Conservation (phyloP, 1,140 invertebrate species). For the Procambarus clarkii region DNA sequence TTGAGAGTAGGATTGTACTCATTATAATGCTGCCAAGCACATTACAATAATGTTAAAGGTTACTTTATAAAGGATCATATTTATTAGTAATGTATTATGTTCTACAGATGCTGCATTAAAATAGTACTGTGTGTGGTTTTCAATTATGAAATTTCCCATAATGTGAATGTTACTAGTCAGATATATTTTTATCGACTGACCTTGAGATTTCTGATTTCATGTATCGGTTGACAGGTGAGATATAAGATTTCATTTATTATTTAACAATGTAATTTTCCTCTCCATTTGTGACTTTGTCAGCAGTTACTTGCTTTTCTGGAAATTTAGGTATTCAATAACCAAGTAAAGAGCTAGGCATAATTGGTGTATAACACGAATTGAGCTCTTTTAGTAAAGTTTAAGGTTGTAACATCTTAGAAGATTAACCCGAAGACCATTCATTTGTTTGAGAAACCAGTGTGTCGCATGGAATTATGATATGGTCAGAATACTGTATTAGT, state of each 20-base stretch:
- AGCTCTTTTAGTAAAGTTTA: neutral
- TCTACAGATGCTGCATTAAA: conserved; percentile 37
- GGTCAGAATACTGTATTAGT: too few relatives aligned
- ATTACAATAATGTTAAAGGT: conserved; percentile 55
- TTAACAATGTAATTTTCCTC: conserved; percentile 34
- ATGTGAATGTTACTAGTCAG: conserved; percentile 62
- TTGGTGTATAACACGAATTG: neutral
- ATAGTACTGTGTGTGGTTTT: conserved; percentile 40
- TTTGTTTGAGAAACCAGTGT: too few relatives aligned
- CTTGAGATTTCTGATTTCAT: conserved; percentile 2
- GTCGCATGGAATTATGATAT: too few relatives aligned
- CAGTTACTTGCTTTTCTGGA: conserved; percentile 22
- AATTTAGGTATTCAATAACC: neutral
- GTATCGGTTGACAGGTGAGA: neutral
- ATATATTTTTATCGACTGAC: neutral
- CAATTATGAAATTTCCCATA: conserved; percentile 47
- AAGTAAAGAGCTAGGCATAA: neutral
- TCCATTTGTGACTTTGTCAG: conserved; percentile 33
- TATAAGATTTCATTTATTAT: conserved; percentile 31
- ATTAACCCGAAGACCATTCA: too few relatives aligned
- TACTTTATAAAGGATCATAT: conserved; percentile 46
- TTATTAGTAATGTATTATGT: conserved; percentile 35
- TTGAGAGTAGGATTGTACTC: conserved; percentile 38
- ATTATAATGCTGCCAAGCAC: conserved; percentile 38
- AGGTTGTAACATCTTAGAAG: neutral